Evolutionary conservation across 2,888 invertebrate species (phyloP).

Genomic region (Drosophila nr. perissopoda): DNA sequence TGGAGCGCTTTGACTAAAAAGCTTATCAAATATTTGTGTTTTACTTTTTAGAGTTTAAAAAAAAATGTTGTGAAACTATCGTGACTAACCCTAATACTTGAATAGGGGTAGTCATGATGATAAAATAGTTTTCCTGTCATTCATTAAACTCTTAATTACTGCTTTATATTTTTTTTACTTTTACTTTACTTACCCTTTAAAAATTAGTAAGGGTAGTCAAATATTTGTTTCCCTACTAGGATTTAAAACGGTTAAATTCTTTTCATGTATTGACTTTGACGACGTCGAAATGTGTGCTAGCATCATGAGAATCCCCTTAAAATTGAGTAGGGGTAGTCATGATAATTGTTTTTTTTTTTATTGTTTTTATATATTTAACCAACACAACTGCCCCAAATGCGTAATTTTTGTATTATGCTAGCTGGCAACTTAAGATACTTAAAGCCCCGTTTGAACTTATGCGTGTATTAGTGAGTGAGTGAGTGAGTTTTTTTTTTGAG

Average conservation of each 20-base stretch:
- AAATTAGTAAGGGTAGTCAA: conserved; percentile 18
- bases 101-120: conserved; percentile 3
- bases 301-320: neutral
- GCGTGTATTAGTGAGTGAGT: conserved; percentile 71
- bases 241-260: conserved; percentile 5
- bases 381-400: conserved; percentile 35
- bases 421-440: conserved; percentile 77
- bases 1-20: conserved; percentile 3
- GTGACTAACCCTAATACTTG: neutral
- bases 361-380: neutral
- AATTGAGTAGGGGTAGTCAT: neutral
- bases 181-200: conserved; percentile 1
- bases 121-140: conserved; percentile 6
- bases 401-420: conserved; percentile 63
- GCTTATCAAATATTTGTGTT: neutral
- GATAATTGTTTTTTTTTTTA: neutral
- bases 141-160: neutral
- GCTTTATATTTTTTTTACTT: neutral
- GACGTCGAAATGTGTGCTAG: neutral
- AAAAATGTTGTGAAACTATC: neutral
- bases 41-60: neutral
- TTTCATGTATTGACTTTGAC: neutral
- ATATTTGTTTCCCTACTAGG: neutral
- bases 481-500: conserved; percentile 44
- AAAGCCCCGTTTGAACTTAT: conserved; percentile 78